Percentiles rank a stretch among this genome's conserved stretches.
Conservation (phyloP, 2,888 invertebrate genomes). For the Lycophotia porphyrea region DNA sequence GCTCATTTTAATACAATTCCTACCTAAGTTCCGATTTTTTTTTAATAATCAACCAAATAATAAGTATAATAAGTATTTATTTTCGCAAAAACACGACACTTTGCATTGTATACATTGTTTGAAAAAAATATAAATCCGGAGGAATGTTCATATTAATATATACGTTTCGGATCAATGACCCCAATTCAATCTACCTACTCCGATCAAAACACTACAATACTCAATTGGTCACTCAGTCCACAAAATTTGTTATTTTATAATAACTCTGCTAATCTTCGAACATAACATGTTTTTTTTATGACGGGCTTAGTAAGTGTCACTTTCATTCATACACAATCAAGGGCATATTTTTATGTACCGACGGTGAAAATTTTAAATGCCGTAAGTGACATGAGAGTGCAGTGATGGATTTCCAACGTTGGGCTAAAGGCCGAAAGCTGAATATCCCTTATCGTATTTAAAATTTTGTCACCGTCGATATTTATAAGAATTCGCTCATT, state of each 20-base stretch:
- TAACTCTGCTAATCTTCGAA: not conserved
- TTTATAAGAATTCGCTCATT: not conserved
- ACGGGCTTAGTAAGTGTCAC: not conserved
- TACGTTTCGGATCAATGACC: too few relatives aligned
- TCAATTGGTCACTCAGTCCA: slow-evolving; percentile 11
- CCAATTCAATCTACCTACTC: too few relatives aligned
- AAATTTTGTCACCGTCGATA: not conserved
- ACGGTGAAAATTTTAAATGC: not conserved
- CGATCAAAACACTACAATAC: slow-evolving; percentile 32
- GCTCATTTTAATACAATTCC: too few relatives aligned
- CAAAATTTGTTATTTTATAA: not conserved
- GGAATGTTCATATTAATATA: too few relatives aligned
- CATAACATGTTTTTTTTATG: too few relatives aligned
- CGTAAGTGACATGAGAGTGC: not conserved
- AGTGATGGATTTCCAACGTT: not conserved
- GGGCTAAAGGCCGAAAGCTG: not conserved
- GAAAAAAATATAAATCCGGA: too few relatives aligned
- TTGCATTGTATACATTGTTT: too few relatives aligned
- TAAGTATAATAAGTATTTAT: too few relatives aligned
- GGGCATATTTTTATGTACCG: not conserved
- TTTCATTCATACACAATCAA: not conserved
- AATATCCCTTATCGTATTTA: not conserved
- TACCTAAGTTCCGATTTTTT: too few relatives aligned
- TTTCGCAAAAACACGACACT: too few relatives aligned
- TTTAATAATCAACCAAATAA: too few relatives aligned